Percentiles rank a stretch among this genome's conserved stretches.
Evolutionary conservation across 2,888 invertebrate genomes (phyloP).

Genomic region (Syritta pipiens): DNA sequence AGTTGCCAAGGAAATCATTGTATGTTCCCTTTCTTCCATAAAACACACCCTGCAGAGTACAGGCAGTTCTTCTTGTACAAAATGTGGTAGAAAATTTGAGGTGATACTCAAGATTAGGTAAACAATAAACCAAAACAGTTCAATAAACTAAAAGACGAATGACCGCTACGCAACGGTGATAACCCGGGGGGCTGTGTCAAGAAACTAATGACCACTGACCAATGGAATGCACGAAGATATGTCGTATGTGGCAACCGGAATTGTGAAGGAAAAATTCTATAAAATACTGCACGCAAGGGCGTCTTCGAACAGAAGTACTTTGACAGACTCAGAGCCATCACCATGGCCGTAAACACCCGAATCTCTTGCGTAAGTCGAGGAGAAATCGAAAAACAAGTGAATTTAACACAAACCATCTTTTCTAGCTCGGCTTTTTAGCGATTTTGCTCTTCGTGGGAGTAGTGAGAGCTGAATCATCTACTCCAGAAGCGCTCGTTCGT

Average conservation of each 20-base stretch:
- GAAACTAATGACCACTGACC: conserved; percentile 36
- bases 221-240: conserved; percentile 35
- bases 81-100: too few relatives aligned
- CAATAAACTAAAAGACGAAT: conserved; percentile 34
- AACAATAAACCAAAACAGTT: conserved; percentile 31
- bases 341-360: conserved; percentile 7
- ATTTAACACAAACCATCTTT: too few relatives aligned
- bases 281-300: conserved; percentile 24
- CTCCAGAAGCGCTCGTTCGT: too few relatives aligned
- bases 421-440: conserved; percentile 1
- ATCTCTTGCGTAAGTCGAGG: conserved; percentile 43
- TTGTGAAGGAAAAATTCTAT: conserved; percentile 17
- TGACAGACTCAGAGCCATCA: neutral
- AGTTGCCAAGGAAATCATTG: too few relatives aligned
- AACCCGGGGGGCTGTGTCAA: conserved; percentile 8
- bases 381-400: too few relatives aligned
- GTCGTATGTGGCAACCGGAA: conserved; percentile 16
- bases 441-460: neutral
- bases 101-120: too few relatives aligned
- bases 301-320: conserved; percentile 25
- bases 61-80: too few relatives aligned
- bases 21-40: too few relatives aligned
- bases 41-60: too few relatives aligned
- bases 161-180: conserved; percentile 23
- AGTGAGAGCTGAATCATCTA: neutral